These are phyloP conservation scores for Tubiluchus corallicola DNA, from an alignment of 2,888 invertebrate species.

Conservation along the genomic window DNA sequence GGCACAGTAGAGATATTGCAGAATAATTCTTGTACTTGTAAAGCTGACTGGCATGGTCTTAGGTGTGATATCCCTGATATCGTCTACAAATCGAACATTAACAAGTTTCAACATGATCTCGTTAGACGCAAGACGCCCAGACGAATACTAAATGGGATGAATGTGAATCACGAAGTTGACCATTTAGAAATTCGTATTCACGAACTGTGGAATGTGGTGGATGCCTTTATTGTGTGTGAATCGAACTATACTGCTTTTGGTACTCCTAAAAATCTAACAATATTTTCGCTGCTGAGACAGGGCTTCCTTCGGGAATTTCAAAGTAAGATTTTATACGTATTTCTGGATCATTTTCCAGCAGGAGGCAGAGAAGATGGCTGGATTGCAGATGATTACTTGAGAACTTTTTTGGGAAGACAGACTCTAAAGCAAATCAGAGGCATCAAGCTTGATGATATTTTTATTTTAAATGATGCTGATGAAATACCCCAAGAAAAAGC, in stretches of 20 bases:
- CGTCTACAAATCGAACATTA: too few species aligned
- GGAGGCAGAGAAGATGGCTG: constrained; percentile 17
- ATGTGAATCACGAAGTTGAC: too few species aligned
- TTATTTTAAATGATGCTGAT: constrained; percentile 37
- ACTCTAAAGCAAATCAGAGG: constrained; percentile 13
- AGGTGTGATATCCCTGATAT: too few species aligned
- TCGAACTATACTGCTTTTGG: constrained; percentile 24
- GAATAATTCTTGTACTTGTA: too few species aligned
- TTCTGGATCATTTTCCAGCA: constrained; percentile 16
- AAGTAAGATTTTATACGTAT: constrained; percentile 36
- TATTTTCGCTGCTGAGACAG: constrained; percentile 32
- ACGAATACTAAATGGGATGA: too few species aligned
- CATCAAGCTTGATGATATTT: constrained; percentile 19
- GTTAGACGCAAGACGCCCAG: too few species aligned
- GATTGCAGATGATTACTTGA: constrained; percentile 17
- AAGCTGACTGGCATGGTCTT: too few species aligned
- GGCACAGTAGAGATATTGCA: too few species aligned
- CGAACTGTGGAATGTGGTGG: constrained; percentile 40
- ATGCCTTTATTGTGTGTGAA: constrained; percentile 40
- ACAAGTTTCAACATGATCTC: too few species aligned
- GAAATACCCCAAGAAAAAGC: constrained; percentile 42
- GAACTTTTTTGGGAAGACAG: constrained; percentile 12
- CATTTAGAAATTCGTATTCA: constrained; percentile 38
- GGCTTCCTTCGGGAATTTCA: constrained; percentile 34
- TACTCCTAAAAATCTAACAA: constrained; percentile 22